These are phyloP conservation scores for Syritta pipiens DNA, from an alignment of 2,888 invertebrate species.

Conservation along the genomic window DNA sequence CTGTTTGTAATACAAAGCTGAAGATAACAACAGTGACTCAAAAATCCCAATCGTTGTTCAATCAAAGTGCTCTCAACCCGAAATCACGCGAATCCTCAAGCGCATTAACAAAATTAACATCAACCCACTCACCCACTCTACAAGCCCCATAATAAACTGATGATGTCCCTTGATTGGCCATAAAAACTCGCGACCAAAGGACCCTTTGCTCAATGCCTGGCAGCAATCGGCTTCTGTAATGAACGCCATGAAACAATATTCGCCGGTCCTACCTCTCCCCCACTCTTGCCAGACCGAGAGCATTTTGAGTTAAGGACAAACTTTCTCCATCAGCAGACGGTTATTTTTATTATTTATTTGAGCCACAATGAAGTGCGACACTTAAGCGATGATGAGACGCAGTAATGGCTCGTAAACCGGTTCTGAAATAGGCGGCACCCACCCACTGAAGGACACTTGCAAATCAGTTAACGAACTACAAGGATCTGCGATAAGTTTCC, in stretches of 20 bases:
- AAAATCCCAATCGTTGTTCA: no score
- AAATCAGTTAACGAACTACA: slow-evolving; percentile 6
- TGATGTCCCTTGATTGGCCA: not conserved
- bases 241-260: no score
- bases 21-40: no score
- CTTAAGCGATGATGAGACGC: not conserved
- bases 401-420: not conserved
- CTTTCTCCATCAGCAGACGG: not conserved
- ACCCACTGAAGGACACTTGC: not conserved
- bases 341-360: slow-evolving; percentile 5
- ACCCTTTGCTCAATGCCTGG: not conserved
- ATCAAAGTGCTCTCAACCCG: no score
- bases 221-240: not conserved
- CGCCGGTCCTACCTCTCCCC: not conserved
- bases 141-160: slow-evolving; percentile 1
- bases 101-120: no score
- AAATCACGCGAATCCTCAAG: no score
- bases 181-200: not conserved
- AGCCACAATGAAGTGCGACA: not conserved
- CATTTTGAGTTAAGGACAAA: not conserved
- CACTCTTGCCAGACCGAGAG: not conserved
- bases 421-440: not conserved
- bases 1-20: no score
- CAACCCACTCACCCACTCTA: no score
- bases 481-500: no score